Evolutionary conservation across 2,113 vertebrate species (phyloP).

Genomic region (Pan paniscus): DNA sequence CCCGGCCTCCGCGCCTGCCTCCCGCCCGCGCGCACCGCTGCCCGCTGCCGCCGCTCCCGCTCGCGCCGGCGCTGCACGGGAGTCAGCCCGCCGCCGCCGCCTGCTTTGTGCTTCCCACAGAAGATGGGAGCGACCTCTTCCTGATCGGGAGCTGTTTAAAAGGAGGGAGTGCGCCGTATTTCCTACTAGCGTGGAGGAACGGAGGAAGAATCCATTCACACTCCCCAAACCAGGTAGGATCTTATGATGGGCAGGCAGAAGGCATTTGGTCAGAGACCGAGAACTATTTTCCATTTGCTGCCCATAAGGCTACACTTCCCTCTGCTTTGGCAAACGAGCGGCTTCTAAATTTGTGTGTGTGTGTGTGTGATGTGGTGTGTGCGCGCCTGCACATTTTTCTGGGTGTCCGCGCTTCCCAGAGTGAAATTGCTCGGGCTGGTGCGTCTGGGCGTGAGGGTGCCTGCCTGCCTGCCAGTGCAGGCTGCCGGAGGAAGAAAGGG

Average conservation of each 20-base stretch:
- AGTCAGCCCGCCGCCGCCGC: conserved; percentile 55
- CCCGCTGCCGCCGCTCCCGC: conserved; percentile 53
- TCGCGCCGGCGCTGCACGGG: conserved; percentile 63
- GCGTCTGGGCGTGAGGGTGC: conserved; percentile 43
- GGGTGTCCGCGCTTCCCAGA: conserved; percentile 15
- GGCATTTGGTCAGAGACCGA: not conserved
- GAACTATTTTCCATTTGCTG: not conserved
- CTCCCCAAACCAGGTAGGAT: conserved; percentile 71
- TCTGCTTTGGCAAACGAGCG: not conserved
- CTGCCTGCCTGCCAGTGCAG: not conserved
- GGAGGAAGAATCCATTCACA: conserved; percentile 21
- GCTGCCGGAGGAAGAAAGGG: conserved; percentile 20
- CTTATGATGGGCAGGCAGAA: not conserved
- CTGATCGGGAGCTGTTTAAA: conserved; percentile 61
- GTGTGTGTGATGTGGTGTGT: not conserved
- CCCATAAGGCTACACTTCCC: not conserved
- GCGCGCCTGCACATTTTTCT: conserved; percentile 15
- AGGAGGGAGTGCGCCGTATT: conserved; percentile 38
- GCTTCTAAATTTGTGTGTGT: not conserved
- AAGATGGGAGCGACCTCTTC: conserved; percentile 76
- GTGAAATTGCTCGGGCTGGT: conserved; percentile 28
- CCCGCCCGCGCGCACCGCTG: conserved; percentile 68
- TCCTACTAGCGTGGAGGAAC: not conserved
- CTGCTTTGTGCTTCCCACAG: conserved; percentile 65
- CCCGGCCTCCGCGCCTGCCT: conserved; percentile 58